Evolutionary conservation across 1,140 invertebrate species (phyloP).

Genomic region (Probaryconus sp.): DNA sequence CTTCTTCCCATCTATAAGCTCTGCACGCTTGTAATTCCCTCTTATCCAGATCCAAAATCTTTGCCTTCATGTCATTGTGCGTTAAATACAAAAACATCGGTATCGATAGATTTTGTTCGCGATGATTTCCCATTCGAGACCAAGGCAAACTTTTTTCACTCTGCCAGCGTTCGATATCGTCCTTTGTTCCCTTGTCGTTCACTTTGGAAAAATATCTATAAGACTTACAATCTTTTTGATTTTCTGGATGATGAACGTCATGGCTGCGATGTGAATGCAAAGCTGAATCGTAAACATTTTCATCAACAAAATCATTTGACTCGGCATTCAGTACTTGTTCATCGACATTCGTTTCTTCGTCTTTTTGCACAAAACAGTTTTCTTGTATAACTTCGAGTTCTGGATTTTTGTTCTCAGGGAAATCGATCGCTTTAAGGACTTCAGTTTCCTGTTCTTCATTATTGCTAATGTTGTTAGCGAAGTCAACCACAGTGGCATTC

Average conservation of each 20-base stretch:
- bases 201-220: slow-evolving; percentile 48
- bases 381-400: slow-evolving; percentile 33
- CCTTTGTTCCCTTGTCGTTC: slow-evolving; percentile 30
- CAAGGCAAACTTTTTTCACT: slow-evolving; percentile 61
- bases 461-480: slow-evolving; percentile 1
- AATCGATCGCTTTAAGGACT: slow-evolving; percentile 4
- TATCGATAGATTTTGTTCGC: slow-evolving; percentile 64
- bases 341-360: slow-evolving; percentile 11
- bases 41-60: slow-evolving; percentile 67
- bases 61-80: slow-evolving; percentile 66
- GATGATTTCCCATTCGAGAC: slow-evolving; percentile 50
- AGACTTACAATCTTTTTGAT: slow-evolving; percentile 31
- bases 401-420: background rate
- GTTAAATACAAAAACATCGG: slow-evolving; percentile 70
- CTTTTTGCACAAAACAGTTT: slow-evolving; percentile 3
- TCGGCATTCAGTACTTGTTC: background rate
- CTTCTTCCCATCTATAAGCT: slow-evolving; percentile 69
- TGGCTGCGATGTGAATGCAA: no score
- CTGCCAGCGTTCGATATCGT: slow-evolving; percentile 42
- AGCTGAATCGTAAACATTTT: no score
- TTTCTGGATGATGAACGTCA: slow-evolving; percentile 1
- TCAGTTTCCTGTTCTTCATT: background rate
- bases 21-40: slow-evolving; percentile 66
- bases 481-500: slow-evolving; percentile 13
- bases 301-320: no score